Base-by-base conservation (phyloP, 2,888 invertebrate genomes). In the Protonemura montana region DNA sequence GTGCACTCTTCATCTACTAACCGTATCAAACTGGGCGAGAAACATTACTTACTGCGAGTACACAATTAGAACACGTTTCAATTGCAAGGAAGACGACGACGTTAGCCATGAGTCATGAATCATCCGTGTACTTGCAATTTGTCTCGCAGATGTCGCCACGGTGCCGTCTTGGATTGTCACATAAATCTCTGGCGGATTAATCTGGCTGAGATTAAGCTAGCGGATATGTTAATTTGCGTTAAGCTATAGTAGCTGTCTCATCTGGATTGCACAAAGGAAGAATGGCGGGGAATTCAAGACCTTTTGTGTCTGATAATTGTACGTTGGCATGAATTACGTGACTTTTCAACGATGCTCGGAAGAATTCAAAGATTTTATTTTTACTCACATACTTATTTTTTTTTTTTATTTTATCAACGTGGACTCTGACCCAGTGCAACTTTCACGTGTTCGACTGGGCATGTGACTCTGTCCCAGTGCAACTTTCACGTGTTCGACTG, bases 121-220 rank as follows among this genome's bases (percentile, higher is more conserved):
- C 59, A 59, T 59, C 59, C 59, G 59, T 13, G 59, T 21, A 59
- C 1, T 21, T 59, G 59, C 59, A 59, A 59, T 59, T 59, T 59
- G 59, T 59, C 59, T 59, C 59, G 16, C 59, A 59, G 59, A 3
- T 59, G 59, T 59, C 59, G 59, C 59, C 59, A 59, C n/a, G n/a
- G 59, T 21, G 59, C 59, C 59, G 59, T 59, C 59, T 59, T 59
- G 59, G 59, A 59, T 59, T 59, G 59, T 59, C 59, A 59, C 59
- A 59, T 59, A 59, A 59, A 59, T 59, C 59, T 10, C 59, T 21
- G 59, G 16, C 59, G 59, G 59, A 59, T 59, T 59, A 59, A 59
- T 59, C 59, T 21, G 59, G 1, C 21, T 21, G 59, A 59, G 59
- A 59, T 59, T 59, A 59, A 59, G 59, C 59, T 59, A 21, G 59